Conservation (phyloP, 1,140 invertebrate species). For the Vanessa atalanta region DNA sequence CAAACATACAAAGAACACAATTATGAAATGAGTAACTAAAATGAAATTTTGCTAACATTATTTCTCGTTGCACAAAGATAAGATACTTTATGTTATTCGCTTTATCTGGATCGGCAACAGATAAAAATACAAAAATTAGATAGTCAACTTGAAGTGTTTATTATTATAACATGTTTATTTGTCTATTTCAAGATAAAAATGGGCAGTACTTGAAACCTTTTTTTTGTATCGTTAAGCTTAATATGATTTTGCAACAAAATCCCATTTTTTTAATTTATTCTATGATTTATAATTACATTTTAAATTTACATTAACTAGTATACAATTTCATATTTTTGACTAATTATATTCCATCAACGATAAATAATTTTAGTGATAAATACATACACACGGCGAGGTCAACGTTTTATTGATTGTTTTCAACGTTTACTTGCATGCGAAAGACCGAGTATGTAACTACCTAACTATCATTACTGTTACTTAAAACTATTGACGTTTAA, state of each 20-base stretch:
- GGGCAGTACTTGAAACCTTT: neutral
- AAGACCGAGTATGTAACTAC: neutral
- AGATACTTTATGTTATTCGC: slow-evolving; percentile 26
- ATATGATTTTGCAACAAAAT: too few relatives aligned
- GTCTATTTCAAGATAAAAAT: neutral
- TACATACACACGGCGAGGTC: neutral
- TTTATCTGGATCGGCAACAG: slow-evolving; percentile 21
- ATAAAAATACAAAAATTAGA: slow-evolving; percentile 19
- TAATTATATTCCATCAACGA: too few relatives aligned
- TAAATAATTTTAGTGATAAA: too few relatives aligned
- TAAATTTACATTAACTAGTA: too few relatives aligned
- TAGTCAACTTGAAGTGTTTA: neutral
- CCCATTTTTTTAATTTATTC: too few relatives aligned
- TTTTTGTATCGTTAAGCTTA: too few relatives aligned
- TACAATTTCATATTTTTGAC: too few relatives aligned
- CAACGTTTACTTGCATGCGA: slow-evolving; percentile 13
- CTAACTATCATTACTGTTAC: neutral
- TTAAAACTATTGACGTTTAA: neutral
- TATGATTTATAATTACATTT: too few relatives aligned
- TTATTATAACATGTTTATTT: neutral
- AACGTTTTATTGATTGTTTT: slow-evolving; percentile 8
- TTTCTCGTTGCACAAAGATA: slow-evolving; percentile 29
- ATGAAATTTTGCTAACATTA: slow-evolving; percentile 14
- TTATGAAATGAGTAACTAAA: too few relatives aligned
- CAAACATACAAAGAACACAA: too few relatives aligned